These are phyloP conservation scores for Dynastes grantii DNA, from an alignment of 2,888 invertebrate species.

Conservation along the genomic window DNA sequence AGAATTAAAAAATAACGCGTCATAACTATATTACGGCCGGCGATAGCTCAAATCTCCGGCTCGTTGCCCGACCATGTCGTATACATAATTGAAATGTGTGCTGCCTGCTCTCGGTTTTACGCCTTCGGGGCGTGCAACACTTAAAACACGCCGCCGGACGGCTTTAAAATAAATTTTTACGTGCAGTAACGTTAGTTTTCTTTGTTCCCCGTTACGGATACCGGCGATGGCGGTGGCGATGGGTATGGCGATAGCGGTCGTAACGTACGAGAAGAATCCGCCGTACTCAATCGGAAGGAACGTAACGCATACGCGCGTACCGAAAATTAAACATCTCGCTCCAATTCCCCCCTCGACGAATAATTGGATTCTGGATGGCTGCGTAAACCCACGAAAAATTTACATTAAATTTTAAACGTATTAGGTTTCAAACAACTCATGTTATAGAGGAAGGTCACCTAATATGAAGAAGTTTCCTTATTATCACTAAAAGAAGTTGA, in stretches of 20 bases:
- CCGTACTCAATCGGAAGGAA: conserved; percentile 38
- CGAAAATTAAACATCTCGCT: conserved; percentile 56
- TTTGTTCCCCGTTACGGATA: conserved; percentile 35
- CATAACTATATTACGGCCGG: conserved; percentile 66
- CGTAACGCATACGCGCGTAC: conserved; percentile 6
- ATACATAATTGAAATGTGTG: conserved; percentile 65
- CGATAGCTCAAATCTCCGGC: conserved; percentile 64
- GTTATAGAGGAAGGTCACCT: too few species aligned
- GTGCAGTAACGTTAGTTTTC: conserved; percentile 49
- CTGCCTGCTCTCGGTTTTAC: conserved; percentile 56
- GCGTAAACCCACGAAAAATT: conserved; percentile 7
- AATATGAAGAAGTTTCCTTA: too few species aligned
- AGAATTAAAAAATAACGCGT: conserved; percentile 68
- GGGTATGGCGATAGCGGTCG: conserved; percentile 25
- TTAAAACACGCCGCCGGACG: conserved; percentile 58
- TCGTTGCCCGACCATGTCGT: conserved; percentile 57
- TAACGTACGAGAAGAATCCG: conserved; percentile 27
- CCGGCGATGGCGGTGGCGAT: conserved; percentile 7
- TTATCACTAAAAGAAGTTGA: too few species aligned
- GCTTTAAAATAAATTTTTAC: conserved; percentile 61
- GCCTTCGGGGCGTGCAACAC: conserved; percentile 52
- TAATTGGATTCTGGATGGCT: conserved; percentile 3
- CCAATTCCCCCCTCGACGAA: conserved; percentile 53
- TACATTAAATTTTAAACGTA: too few species aligned
- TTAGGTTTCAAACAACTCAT: too few species aligned